Evolutionary conservation across 1,140 invertebrate species (phyloP), one percentile per base, ranked within the genome.

Genomic region (Carcinoscorpius rotundicauda): DNA sequence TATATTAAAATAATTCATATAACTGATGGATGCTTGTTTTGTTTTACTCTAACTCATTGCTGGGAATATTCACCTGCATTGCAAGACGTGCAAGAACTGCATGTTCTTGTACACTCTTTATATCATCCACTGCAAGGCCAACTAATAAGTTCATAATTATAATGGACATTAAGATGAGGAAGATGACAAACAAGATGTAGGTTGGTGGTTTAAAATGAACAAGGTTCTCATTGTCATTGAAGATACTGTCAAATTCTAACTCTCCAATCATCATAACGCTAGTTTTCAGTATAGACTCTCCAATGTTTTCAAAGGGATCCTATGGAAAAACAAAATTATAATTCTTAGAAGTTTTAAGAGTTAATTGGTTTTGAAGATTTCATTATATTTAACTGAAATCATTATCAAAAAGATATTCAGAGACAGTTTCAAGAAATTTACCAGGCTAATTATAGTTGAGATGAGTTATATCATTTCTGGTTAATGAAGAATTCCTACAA

Each of bases 191-290:
- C 73, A 91, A 82, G 4, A 87, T 77, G 71, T 91, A 88, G 0
- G 87, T 80, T 0, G 88, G 91, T 4, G 64, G 63, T 8, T 60
- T 53, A 52, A 66, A 68, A 61, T 65, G 67, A 2, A 83, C 80
- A 0, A 82, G 82, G 52, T 83, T 73, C 6, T 78, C 73, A 5
- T 85, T 77, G 11, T 82, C 64, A 58, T 69, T 90, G 72, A 91
- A 91, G 61, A 89, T 84, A 66, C 89, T 87, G 72, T 91, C 88
- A 70, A 87, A 91, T 73, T 91, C 88, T 51, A 92, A 75, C 73
- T 92, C 87, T 0, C 89, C 89, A 0, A 88, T 87, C 88, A 93
- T 90, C 89, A 93, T 91, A 58, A 91, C 86, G 4, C 91, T 82
- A 0, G 87, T 87, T 77, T 91, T 92, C 0, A 91, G 74, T 1